Evolutionary conservation across 2,113 vertebrate genomes (phyloP).

Genomic region (Cebidichthys violaceus): DNA sequence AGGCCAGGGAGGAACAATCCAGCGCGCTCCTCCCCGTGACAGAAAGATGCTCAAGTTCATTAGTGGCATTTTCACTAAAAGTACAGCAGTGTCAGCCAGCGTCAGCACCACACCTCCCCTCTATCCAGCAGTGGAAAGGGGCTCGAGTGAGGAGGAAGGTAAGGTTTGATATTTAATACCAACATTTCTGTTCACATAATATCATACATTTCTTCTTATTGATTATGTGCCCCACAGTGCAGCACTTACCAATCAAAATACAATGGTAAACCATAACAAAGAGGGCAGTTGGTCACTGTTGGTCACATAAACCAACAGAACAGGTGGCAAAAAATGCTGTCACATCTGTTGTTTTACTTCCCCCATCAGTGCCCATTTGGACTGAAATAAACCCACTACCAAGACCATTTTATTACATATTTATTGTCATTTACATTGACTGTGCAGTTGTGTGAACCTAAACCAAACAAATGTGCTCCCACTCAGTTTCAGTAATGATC

Average conservation of each 20-base stretch:
- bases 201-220: constrained; percentile 4
- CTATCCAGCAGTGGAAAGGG: constrained; percentile 80
- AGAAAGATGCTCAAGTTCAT: constrained; percentile 98
- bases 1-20: constrained; percentile 72
- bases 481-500: neutral
- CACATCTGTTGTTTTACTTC: constrained; percentile 17
- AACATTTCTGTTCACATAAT: neutral
- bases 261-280: neutral
- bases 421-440: constrained; percentile 20
- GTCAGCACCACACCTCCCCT: constrained; percentile 77
- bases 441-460: constrained; percentile 22
- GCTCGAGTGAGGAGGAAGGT: constrained; percentile 86
- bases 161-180: constrained; percentile 44
- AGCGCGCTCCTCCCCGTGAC: constrained; percentile 89
- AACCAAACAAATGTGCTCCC: constrained; percentile 17
- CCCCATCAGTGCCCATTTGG: neutral
- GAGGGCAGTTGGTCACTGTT: too few relatives aligned
- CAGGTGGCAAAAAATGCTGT: neutral
- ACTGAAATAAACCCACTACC: neutral
- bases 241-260: neutral
- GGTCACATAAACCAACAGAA: neutral
- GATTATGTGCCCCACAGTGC: neutral
- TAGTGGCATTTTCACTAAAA: constrained; percentile 97
- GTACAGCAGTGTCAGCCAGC: constrained; percentile 81
- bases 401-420: constrained; percentile 29